These are phyloP conservation scores for Dichetophora obliterata DNA, from an alignment of 2,888 invertebrate genomes.

Conservation along the genomic window DNA sequence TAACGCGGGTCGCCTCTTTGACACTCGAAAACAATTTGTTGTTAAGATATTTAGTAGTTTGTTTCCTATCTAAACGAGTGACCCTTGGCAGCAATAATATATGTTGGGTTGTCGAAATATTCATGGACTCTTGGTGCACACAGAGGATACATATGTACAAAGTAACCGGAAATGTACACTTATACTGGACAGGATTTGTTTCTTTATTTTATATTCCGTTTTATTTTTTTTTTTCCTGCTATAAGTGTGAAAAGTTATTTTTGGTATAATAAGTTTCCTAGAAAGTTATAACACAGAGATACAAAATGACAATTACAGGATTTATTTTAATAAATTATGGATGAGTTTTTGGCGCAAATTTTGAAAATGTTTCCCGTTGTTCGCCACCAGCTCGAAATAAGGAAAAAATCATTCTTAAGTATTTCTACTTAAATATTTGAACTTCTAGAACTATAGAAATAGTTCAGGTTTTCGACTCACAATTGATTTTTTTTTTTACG, in stretches of 20 bases:
- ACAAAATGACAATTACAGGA: too few species aligned
- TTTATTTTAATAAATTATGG: too few species aligned
- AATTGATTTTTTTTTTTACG: too few species aligned
- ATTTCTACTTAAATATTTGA: too few species aligned
- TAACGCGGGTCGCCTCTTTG: conserved; percentile 29
- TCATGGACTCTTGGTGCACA: not conserved
- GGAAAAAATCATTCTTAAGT: too few species aligned
- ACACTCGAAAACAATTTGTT: conserved; percentile 51
- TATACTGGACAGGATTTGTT: not conserved
- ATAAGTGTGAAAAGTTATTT: not conserved
- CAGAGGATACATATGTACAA: not conserved
- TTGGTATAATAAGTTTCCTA: too few species aligned
- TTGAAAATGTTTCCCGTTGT: too few species aligned
- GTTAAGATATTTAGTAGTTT: conserved; percentile 48
- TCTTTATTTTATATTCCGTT: not conserved
- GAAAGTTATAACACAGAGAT: too few species aligned
- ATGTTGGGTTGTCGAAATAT: not conserved
- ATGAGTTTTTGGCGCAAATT: too few species aligned
- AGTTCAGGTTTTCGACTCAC: too few species aligned
- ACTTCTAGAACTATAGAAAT: too few species aligned
- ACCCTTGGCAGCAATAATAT: conserved; percentile 44
- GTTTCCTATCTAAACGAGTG: conserved; percentile 37
- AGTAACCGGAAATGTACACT: conserved; percentile 2
- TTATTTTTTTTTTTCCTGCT: not conserved
- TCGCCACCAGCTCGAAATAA: too few species aligned